Evolutionary conservation across 2,888 invertebrate genomes (phyloP), one percentile per base, ranked within the genome.

Genomic region (Exocentrus adspersus): DNA sequence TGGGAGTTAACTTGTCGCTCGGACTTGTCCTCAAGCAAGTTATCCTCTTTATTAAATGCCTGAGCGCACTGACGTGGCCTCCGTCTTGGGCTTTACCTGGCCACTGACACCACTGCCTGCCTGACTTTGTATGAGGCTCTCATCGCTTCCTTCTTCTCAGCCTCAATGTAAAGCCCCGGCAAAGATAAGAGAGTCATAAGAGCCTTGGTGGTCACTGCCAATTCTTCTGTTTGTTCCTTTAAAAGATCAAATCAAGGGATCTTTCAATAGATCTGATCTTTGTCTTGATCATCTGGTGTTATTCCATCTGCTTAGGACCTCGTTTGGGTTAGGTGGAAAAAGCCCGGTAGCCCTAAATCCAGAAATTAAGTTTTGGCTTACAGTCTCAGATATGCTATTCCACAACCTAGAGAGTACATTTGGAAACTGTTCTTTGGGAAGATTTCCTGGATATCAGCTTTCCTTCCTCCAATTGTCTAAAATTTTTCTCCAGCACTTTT

Each of bases 341-440:
- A 66, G 52, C 24, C 63, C 63, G 21, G 60, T 66, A 14, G 62
- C 46, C 43, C 61, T 52, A 65, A 65, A 68, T n/a, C 68, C 70
- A 52, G 69, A 69, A 37, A 51, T 43, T n/a, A 64, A 48, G 46
- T 70, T 70, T 46, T 52, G 17, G 43, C 53, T 12, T 6, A 59
- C 61, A 28, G 41, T 69, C 24, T 45, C 17, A 37, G 17, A 21
- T 20, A 60, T 50, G 14, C 37, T 42, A 32, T 45, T 30, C 60
- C 57, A 64, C 51, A 65, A 37, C 24, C 43, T 58, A 19, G 43
- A 61, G 14, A 65, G 41, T 2, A 69, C 48, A n/a, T 30, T 30
- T 9, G 60, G 68, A 54, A 70, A 68, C 21, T 66, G 56, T 21
- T 70, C 64, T 46, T 70, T 70, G 42, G 64, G 65, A 32, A 69